phyloP scores from a whole-genome alignment of 2,888 invertebrate genomes.

The Linnaemya tessellans region DNA sequence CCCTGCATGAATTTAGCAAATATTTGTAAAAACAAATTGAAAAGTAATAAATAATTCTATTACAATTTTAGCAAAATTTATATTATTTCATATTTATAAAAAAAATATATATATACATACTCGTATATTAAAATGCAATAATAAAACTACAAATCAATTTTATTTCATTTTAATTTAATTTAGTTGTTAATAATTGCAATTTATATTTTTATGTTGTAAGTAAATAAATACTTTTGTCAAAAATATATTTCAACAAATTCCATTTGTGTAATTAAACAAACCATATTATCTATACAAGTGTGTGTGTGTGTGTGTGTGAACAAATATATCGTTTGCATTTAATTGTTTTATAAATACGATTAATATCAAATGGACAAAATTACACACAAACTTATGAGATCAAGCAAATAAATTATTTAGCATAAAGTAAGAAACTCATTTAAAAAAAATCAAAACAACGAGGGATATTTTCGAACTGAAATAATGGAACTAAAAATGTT shows the following conservation, averaged over 20 bases:
- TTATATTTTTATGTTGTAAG: background rate
- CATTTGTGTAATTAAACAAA: conserved; percentile 62
- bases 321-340: conserved; percentile 56
- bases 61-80: too few relatives aligned
- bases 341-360: conserved; percentile 64
- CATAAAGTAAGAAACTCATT: background rate
- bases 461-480: background rate
- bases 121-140: too few relatives aligned
- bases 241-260: conserved; percentile 30
- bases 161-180: conserved; percentile 30
- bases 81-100: too few relatives aligned
- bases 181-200: conserved; percentile 28
- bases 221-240: background rate
- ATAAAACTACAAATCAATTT: background rate
- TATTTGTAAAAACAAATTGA: too few relatives aligned
- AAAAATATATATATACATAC: too few relatives aligned
- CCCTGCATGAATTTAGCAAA: too few relatives aligned
- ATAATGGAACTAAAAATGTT: too few relatives aligned
- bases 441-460: conserved; percentile 26
- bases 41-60: too few relatives aligned
- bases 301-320: background rate
- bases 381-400: conserved; percentile 34
- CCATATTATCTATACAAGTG: background rate
- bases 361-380: conserved; percentile 42
- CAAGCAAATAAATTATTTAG: conserved; percentile 17